Evolutionary conservation across 2,797 vertebrate species (phyloP).

Genomic region (Anolis apletophallus): DNA sequence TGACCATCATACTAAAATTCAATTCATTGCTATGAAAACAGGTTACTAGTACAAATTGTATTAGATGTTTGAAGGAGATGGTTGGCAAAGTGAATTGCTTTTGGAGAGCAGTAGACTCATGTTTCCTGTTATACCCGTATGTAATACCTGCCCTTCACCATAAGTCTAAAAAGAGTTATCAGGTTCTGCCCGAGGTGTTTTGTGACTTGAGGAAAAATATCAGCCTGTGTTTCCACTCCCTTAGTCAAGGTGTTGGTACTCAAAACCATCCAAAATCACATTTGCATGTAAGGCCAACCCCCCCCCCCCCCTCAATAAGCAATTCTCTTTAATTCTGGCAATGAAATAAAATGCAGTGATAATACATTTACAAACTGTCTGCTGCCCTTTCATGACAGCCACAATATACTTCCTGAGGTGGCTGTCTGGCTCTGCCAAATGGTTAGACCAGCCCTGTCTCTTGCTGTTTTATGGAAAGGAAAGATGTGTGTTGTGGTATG

Average conservation of each 20-base stretch:
- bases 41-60: background rate
- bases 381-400: background rate
- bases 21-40: background rate
- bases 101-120: background rate
- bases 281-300: no score
- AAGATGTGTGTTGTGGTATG: background rate
- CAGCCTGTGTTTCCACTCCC: no score
- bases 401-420: background rate
- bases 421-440: background rate
- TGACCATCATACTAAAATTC: no score
- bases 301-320: no score
- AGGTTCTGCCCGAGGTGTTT: background rate
- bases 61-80: background rate
- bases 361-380: background rate
- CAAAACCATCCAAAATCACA: background rate
- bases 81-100: background rate
- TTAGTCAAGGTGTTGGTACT: background rate
- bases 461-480: background rate
- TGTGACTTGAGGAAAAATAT: background rate
- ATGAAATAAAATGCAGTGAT: background rate
- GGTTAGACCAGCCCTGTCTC: background rate
- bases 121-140: background rate
- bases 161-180: background rate
- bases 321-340: background rate
- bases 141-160: background rate